Conservation (phyloP, 2,888 invertebrate genomes). For the Balanococcus diminutus region DNA sequence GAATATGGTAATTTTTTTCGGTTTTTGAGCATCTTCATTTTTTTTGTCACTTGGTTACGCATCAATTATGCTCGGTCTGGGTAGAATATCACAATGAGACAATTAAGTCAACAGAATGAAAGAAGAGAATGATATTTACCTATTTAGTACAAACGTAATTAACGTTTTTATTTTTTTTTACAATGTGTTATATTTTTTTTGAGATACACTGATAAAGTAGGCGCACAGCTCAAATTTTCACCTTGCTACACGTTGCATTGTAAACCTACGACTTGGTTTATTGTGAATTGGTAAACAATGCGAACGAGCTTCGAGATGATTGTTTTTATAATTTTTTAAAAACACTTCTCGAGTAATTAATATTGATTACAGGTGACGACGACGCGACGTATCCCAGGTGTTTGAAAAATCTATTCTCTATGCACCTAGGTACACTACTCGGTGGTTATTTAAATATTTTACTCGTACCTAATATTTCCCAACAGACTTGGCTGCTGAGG, state of each 20-base stretch:
- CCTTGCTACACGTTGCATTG: neutral
- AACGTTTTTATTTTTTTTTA: neutral
- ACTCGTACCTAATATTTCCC: neutral
- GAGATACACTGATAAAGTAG: neutral
- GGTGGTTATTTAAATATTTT: neutral
- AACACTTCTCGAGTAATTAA: slow-evolving; percentile 9
- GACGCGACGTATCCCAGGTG: too few relatives aligned
- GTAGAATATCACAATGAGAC: neutral
- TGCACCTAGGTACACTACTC: neutral
- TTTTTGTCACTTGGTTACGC: neutral
- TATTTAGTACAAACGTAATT: slow-evolving; percentile 9
- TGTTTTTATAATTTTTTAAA: neutral
- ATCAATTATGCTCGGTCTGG: neutral
- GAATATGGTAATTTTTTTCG: too few relatives aligned
- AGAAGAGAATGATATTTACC: neutral
- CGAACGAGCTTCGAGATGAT: neutral
- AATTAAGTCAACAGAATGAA: neutral
- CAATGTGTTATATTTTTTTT: neutral
- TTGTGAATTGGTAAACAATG: slow-evolving; percentile 9
- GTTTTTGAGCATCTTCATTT: neutral
- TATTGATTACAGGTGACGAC: slow-evolving; percentile 37
- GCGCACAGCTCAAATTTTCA: neutral
- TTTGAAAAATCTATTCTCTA: neutral
- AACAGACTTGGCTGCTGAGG: neutral
- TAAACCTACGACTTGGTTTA: too few relatives aligned